Percentiles rank a stretch among this genome's conserved stretches.
Conservation (phyloP, 2,888 invertebrate genomes). For the Empis livida region DNA sequence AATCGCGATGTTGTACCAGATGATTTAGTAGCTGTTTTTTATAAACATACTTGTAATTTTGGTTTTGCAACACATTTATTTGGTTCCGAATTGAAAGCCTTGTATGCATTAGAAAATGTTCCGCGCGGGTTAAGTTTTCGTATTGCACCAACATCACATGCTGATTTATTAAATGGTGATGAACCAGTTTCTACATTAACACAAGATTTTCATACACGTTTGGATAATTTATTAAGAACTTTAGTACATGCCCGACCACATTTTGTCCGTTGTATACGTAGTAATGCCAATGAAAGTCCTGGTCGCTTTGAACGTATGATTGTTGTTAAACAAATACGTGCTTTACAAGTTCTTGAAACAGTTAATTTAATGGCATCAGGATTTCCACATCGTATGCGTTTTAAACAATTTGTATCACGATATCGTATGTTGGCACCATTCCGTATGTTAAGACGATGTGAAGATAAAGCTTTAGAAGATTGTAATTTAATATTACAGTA, state of each 20-base stretch:
- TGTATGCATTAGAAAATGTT: slow-evolving; percentile 60
- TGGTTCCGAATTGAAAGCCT: slow-evolving; percentile 76
- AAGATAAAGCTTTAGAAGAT: slow-evolving; percentile 62
- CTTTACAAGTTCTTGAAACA: slow-evolving; percentile 83
- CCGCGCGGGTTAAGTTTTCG: slow-evolving; percentile 71
- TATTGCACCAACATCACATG: slow-evolving; percentile 80
- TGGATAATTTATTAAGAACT: slow-evolving; percentile 83
- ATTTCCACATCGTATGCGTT: slow-evolving; percentile 88
- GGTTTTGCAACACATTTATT: slow-evolving; percentile 97
- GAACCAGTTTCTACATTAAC: slow-evolving; percentile 81
- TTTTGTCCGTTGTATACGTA: slow-evolving; percentile 85
- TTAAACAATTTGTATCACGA: slow-evolving; percentile 78
- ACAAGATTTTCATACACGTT: slow-evolving; percentile 87
- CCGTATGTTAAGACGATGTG: slow-evolving; percentile 47
- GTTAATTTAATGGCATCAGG: slow-evolving; percentile 92
- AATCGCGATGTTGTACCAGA: slow-evolving; percentile 88
- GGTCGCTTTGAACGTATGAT: slow-evolving; percentile 71
- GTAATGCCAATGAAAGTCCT: slow-evolving; percentile 70
- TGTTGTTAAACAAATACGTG: slow-evolving; percentile 78
- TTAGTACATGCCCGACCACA: slow-evolving; percentile 88
- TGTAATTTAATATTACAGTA: slow-evolving; percentile 62
- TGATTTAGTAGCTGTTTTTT: slow-evolving; percentile 83
- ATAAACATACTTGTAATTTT: slow-evolving; percentile 85
- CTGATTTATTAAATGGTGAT: slow-evolving; percentile 68
- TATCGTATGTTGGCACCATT: slow-evolving; percentile 79